These are phyloP conservation scores for silkworm (Bombyx mori) DNA, from an alignment of 1,140 invertebrate species.

Conservation along the genomic window ASM3026992v2 NC_085130.1:11285001-11285500, in stretches of 20 bases:
- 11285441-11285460: slow-evolving; percentile 31
- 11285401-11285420: slow-evolving; percentile 37
- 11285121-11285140: slow-evolving; percentile 39
- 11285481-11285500: slow-evolving; percentile 45
- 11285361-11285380: slow-evolving; percentile 32
- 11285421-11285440: slow-evolving; percentile 28
- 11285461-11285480: slow-evolving; percentile 48
- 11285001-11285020: slow-evolving; percentile 13
- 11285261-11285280: slow-evolving; percentile 42
- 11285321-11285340: slow-evolving; percentile 43
- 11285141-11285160: slow-evolving; percentile 49
- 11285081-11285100: slow-evolving; percentile 44
- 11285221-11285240: slow-evolving; percentile 44
- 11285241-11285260: slow-evolving; percentile 41
- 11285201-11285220: slow-evolving; percentile 49
- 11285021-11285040: slow-evolving; percentile 42
- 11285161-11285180: slow-evolving; percentile 52
- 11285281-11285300: slow-evolving; percentile 47
- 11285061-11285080: slow-evolving; percentile 32
- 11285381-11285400: slow-evolving; percentile 30
- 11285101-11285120: slow-evolving; percentile 52
- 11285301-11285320: slow-evolving; percentile 44
- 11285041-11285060: slow-evolving; percentile 52
- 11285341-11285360: slow-evolving; percentile 48
- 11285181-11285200: slow-evolving; percentile 49